Evolutionary conservation across 2,113 vertebrate species (phyloP).

Genomic region (Seriola rivoliana): DNA sequence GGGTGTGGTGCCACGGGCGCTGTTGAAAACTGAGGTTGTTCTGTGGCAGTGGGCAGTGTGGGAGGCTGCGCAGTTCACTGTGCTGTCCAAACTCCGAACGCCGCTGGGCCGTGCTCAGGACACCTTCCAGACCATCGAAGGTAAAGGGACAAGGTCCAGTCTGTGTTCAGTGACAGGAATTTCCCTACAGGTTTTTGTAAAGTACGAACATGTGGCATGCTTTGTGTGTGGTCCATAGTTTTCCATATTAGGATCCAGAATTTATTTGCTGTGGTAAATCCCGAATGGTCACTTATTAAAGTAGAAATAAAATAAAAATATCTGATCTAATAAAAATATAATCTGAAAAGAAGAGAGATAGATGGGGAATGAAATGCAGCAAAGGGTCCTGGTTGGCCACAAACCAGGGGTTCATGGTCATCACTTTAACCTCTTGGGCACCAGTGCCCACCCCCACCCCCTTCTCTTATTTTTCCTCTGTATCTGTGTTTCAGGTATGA

Average conservation of each 20-base stretch:
- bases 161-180: background rate
- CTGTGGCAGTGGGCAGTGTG: conserved; percentile 99
- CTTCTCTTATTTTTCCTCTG: background rate
- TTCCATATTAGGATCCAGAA: too few relatives aligned
- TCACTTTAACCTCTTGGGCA: background rate
- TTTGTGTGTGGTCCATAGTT: background rate
- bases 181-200: background rate
- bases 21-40: conserved; percentile 94
- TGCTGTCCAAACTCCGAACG: conserved; percentile 95
- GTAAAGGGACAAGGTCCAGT: conserved; percentile 74
- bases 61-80: conserved; percentile 99
- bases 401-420: too few relatives aligned
- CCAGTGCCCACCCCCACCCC: too few relatives aligned
- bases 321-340: too few relatives aligned
- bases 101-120: conserved; percentile 97
- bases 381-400: too few relatives aligned
- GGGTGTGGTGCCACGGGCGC: conserved; percentile 87
- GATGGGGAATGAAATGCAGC: too few relatives aligned
- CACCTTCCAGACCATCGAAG: conserved; percentile 99
- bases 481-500: conserved; percentile 87
- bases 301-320: too few relatives aligned
- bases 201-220: background rate
- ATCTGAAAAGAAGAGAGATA: too few relatives aligned
- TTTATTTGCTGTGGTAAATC: too few relatives aligned
- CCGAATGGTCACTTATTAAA: background rate